Evolutionary conservation across 2,888 invertebrate species (phyloP).

Genomic region (Pseudococcus viburni): DNA sequence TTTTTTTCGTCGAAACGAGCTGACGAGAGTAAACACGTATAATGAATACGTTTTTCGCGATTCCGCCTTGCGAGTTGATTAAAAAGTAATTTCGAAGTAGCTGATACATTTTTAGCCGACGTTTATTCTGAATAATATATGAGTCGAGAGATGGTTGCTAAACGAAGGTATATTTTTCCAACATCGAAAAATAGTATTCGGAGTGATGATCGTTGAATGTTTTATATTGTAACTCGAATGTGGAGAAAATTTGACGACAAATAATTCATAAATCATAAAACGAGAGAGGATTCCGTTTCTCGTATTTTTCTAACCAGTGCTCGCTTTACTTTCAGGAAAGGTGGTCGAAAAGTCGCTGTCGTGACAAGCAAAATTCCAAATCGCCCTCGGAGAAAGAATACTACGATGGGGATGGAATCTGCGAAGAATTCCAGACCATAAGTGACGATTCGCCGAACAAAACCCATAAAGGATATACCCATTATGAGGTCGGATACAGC

Average conservation of each 20-base stretch:
- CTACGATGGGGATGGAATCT: background rate
- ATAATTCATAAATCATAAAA: background rate
- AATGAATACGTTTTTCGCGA: background rate
- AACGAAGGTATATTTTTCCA: background rate
- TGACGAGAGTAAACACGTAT: background rate
- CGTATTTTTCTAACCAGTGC: no score
- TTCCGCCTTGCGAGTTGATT: background rate
- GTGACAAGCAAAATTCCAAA: slow-evolving; percentile 77
- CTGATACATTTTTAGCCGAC: background rate
- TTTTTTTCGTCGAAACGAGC: background rate
- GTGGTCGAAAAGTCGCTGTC: slow-evolving; percentile 82
- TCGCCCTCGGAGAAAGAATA: slow-evolving; percentile 68
- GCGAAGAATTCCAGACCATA: slow-evolving; percentile 23
- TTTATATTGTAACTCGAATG: background rate
- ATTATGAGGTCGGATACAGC: slow-evolving; percentile 70
- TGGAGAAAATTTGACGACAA: background rate
- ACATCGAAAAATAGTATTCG: background rate
- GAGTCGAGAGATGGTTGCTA: background rate
- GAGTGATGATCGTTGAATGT: background rate
- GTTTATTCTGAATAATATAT: slow-evolving; percentile 29
- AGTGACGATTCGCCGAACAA: slow-evolving; percentile 43
- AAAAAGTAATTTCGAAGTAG: slow-evolving; percentile 12
- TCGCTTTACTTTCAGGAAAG: slow-evolving; percentile 75
- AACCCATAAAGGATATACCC: slow-evolving; percentile 25
- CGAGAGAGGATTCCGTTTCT: background rate